Evolutionary conservation across 2,888 invertebrate genomes (phyloP).

Genomic region (Dicyrtomina minuta): DNA sequence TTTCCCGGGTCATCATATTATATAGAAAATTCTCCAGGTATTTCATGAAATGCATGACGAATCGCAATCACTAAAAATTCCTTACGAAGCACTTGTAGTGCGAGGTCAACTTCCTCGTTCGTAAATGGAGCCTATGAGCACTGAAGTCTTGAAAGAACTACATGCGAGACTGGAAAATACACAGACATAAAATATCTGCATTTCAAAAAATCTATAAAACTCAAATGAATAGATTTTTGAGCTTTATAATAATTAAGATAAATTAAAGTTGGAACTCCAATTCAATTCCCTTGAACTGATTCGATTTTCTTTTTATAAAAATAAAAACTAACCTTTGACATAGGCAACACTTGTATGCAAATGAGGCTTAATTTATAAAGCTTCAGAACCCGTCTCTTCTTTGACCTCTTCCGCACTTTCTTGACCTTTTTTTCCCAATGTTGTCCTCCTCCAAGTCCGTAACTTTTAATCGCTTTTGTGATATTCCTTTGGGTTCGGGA

Average conservation of each 20-base stretch:
- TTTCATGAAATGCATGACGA: conserved; percentile 71
- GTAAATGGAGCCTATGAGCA: conserved; percentile 46
- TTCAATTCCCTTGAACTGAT: no score
- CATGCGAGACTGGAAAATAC: conserved; percentile 38
- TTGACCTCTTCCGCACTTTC: conserved; percentile 13
- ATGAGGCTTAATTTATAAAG: conserved; percentile 31
- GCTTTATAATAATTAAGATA: no score
- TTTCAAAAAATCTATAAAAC: conserved; percentile 52
- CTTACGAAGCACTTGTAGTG: conserved; percentile 67
- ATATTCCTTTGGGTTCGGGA: conserved; percentile 24
- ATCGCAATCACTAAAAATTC: conserved; percentile 75
- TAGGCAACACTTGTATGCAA: conserved; percentile 27
- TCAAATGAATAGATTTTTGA: no score
- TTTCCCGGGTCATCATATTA: conserved; percentile 28
- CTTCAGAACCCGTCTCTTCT: conserved; percentile 34
- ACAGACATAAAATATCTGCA: conserved; percentile 27
- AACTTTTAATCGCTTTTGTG: conserved; percentile 43
- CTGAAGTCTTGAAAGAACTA: conserved; percentile 61
- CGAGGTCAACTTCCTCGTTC: conserved; percentile 62
- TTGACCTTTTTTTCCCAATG: conserved; percentile 25
- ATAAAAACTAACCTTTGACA: conserved; percentile 34
- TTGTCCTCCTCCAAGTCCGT: conserved; percentile 29
- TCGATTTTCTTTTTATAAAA: no score
- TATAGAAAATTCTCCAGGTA: conserved; percentile 57
- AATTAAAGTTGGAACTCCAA: no score